Evolutionary conservation across 2,797 vertebrate genomes (phyloP).

Genomic region (Acipenser transmontanus): DNA sequence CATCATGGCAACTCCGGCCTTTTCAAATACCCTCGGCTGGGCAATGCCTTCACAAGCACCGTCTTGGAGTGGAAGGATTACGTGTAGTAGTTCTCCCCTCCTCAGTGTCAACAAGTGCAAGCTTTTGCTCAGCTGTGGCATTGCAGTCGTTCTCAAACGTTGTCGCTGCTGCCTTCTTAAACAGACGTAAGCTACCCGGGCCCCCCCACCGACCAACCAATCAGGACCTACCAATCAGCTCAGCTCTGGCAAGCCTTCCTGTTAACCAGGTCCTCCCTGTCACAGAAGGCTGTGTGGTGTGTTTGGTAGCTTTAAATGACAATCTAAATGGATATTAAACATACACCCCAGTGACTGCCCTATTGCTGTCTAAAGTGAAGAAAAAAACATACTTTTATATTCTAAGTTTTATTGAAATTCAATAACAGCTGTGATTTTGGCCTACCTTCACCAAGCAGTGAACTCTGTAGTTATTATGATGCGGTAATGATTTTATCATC

Average conservation of each 20-base stretch:
- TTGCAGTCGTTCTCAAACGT: too few relatives aligned
- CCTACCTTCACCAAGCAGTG: constrained; percentile 88
- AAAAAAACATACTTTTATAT: constrained; percentile 51
- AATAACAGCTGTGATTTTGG: constrained; percentile 83
- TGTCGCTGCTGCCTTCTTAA: too few relatives aligned
- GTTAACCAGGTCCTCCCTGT: constrained; percentile 25
- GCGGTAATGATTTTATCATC: constrained; percentile 97
- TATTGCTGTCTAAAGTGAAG: constrained; percentile 30
- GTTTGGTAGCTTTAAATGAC: constrained; percentile 35
- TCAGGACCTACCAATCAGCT: constrained; percentile 46
- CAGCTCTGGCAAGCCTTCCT: constrained; percentile 36
- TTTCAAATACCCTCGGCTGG: too few relatives aligned
- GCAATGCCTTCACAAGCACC: too few relatives aligned
- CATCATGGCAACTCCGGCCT: too few relatives aligned
- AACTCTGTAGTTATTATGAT: constrained; percentile 94
- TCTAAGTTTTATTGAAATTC: constrained; percentile 72
- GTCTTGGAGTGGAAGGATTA: too few relatives aligned
- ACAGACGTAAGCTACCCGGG: constrained; percentile 28
- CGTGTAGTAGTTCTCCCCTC: too few relatives aligned
- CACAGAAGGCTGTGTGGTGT: constrained; percentile 38
- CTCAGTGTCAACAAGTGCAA: too few relatives aligned
- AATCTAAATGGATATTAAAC: constrained; percentile 22
- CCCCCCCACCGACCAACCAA: constrained; percentile 36
- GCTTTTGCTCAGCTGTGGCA: too few relatives aligned
- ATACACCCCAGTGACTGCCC: constrained; percentile 30